phyloP scores from a whole-genome alignment of 2,888 invertebrate genomes.

The Erynnis tages region DNA sequence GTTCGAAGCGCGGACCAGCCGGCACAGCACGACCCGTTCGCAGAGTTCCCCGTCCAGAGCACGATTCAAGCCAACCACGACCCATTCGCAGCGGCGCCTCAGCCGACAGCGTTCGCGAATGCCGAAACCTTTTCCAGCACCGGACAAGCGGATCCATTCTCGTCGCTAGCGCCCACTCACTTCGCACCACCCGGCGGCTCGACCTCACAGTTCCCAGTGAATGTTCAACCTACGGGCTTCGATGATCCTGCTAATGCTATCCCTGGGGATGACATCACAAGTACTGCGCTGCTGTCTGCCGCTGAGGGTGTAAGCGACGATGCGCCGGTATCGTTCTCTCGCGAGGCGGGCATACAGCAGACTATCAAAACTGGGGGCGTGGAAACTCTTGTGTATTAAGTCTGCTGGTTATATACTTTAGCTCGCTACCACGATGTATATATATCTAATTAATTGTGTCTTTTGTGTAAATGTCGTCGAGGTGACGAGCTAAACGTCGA shows the following conservation, averaged over 20 bases:
- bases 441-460: too few relatives aligned
- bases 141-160: slow-evolving; percentile 46
- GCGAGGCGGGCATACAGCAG: slow-evolving; percentile 67
- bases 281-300: slow-evolving; percentile 40
- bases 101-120: slow-evolving; percentile 48
- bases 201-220: slow-evolving; percentile 51
- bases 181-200: slow-evolving; percentile 41
- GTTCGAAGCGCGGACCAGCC: slow-evolving; percentile 49
- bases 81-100: slow-evolving; percentile 50
- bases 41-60: slow-evolving; percentile 49
- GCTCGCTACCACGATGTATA: too few relatives aligned
- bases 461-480: too few relatives aligned
- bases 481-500: too few relatives aligned
- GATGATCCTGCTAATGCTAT: slow-evolving; percentile 50
- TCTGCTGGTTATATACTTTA: too few relatives aligned
- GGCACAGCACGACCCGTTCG: slow-evolving; percentile 49
- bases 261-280: slow-evolving; percentile 46
- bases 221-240: slow-evolving; percentile 43
- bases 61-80: slow-evolving; percentile 46
- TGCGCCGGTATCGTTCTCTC: slow-evolving; percentile 55
- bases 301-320: slow-evolving; percentile 45
- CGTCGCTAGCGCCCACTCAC: slow-evolving; percentile 45
- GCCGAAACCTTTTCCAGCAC: slow-evolving; percentile 49
- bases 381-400: slow-evolving; percentile 60
- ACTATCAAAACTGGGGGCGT: slow-evolving; percentile 60